Conservation (phyloP, 2,797 vertebrate genomes). For the Loris lydekkerianus region DNA sequence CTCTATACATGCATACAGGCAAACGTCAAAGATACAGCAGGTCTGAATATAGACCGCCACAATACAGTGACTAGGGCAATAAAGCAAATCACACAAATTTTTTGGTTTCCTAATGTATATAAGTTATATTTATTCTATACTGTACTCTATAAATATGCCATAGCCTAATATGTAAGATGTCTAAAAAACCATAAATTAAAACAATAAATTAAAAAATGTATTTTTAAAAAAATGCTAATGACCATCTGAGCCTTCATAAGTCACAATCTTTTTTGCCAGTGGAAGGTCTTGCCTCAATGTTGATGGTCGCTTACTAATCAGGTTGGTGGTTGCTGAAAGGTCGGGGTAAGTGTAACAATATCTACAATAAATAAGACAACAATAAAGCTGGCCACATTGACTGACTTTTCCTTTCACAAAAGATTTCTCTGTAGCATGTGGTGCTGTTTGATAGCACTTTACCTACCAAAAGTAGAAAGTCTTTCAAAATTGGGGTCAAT, state of each 20-base stretch:
- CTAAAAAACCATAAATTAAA: neutral
- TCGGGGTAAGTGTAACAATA: neutral
- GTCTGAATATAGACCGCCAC: neutral
- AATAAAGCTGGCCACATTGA: neutral
- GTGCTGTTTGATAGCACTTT: neutral
- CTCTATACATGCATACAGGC: neutral
- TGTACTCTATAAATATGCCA: neutral
- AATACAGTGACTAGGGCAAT: neutral
- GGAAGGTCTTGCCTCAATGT: neutral
- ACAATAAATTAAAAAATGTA: neutral
- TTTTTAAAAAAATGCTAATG: neutral
- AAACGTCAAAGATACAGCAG: neutral
- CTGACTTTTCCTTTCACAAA: neutral
- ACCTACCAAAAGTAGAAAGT: neutral
- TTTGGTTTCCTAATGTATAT: neutral
- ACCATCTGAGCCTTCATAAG: neutral
- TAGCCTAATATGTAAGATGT: neutral
- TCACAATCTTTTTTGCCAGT: neutral
- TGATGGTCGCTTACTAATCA: neutral
- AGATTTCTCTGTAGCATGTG: neutral
- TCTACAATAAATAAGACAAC: neutral
- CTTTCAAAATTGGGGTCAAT: neutral
- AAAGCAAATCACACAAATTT: neutral
- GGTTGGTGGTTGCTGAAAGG: neutral
- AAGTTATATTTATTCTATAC: neutral